Base-by-base conservation (phyloP, 2,113 vertebrate genomes). In the Ceratotherium simum region DNA sequence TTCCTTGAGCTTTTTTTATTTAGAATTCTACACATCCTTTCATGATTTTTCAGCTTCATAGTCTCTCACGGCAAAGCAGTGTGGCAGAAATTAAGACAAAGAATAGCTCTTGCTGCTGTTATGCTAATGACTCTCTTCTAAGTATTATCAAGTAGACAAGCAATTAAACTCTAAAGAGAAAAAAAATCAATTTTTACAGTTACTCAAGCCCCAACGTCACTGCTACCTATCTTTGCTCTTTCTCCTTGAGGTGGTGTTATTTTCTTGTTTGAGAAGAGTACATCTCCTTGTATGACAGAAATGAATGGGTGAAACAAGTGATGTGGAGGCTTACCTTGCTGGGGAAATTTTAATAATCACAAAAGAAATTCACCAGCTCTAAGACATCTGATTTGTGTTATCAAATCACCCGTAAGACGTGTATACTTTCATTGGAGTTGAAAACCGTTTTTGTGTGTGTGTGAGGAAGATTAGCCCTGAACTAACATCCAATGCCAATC, bases 31-130 rank as follows among this genome's bases (percentile, higher is more conserved):
- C 14, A 56, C 1, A 70, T 46, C 6, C 8, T 80, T 54, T 94
- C 65, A 33, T 70, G 42, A 91, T 76, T 96, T 76, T n/a, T 62
- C 36, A 21, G 3, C 33, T 56, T 79, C 17, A 58, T 7, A 64
- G 18, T 65, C 70, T 95, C 51, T 65, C 64, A 65, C 18, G 80
- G 11, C 39, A 84, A 92, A 76, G 10, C 23, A 69, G 21, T 4
- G 7, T 83, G 85, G 18, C 27, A 95, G 82, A 95, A 82, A 72
- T 80, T 56, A 42, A 87, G 27, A 85, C 46, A 90, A 70, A 64
- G 33, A 79, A 65, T 70, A 46, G 31, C 36, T 86, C 82, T 65
- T 67, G 8, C 48, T 54, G 20, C 51, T 84, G 2, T 51, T 39
- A 85, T 14, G 48, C 18, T 95, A 72, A 76, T 46, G 29, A 5